Evolutionary conservation across 1,140 invertebrate species (phyloP).

Genomic region (Drosophila rhopaloa): DNA sequence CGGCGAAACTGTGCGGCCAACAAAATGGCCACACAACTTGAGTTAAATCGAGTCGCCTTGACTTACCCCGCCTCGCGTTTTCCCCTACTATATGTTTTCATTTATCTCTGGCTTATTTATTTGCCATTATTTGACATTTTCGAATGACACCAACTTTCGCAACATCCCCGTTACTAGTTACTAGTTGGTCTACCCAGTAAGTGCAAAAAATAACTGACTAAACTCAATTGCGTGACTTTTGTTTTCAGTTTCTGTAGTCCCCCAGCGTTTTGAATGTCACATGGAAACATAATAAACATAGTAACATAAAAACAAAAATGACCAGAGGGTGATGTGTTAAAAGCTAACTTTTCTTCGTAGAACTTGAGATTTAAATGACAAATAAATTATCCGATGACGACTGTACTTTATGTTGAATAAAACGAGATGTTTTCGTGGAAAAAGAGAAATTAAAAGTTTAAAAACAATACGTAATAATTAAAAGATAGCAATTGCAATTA

Average conservation of each 20-base stretch:
- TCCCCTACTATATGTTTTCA: conserved; percentile 26
- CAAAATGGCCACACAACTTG: conserved; percentile 71
- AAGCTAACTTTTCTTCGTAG: background rate
- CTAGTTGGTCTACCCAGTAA: conserved; percentile 22
- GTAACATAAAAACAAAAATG: conserved; percentile 9
- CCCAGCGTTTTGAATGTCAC: conserved; percentile 23
- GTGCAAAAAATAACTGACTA: conserved; percentile 43
- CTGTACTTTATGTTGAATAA: background rate
- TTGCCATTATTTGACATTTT: conserved; percentile 54
- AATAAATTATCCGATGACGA: background rate
- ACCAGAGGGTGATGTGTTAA: no score
- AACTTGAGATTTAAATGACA: background rate
- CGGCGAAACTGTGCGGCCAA: conserved; percentile 73
- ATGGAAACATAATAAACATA: conserved; percentile 14
- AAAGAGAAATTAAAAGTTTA: background rate
- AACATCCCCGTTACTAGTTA: conserved; percentile 6
- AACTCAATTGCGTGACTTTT: conserved; percentile 68
- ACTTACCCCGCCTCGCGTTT: conserved; percentile 11
- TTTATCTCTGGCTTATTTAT: conserved; percentile 51
- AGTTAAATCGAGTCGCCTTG: conserved; percentile 41
- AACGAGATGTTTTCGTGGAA: conserved; percentile 1
- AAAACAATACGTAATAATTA: background rate
- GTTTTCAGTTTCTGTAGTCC: conserved; percentile 11
- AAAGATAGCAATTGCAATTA: conserved; percentile 12
- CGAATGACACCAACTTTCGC: conserved; percentile 34